Evolutionary conservation across 2,113 vertebrate genomes (phyloP).

Genomic region (Cyprinodon variegatus): DNA sequence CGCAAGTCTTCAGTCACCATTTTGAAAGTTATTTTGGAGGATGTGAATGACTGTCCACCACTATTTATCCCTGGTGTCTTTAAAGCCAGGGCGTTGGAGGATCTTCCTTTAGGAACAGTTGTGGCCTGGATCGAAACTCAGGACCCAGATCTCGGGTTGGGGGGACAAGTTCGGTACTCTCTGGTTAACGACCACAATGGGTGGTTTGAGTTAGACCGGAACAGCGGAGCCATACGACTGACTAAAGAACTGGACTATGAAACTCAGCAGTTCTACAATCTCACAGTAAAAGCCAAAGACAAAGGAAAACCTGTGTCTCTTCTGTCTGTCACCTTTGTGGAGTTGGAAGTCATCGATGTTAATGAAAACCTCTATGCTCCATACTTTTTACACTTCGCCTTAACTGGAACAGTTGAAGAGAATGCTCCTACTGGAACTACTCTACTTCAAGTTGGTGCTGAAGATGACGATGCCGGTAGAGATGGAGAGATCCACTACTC

Average conservation of each 20-base stretch:
- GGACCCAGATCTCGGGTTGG: constrained; percentile 91
- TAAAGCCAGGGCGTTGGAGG: constrained; percentile 90
- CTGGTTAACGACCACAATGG: constrained; percentile 91
- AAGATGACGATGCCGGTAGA: constrained; percentile 89
- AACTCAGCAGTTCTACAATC: constrained; percentile 95
- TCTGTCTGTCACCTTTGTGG: constrained; percentile 91
- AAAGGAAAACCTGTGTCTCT: constrained; percentile 92
- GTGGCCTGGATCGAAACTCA: constrained; percentile 96
- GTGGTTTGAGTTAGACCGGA: constrained; percentile 91
- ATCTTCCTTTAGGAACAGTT: constrained; percentile 92
- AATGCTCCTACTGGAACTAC: constrained; percentile 91
- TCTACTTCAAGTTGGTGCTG: constrained; percentile 88
- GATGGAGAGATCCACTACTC: constrained; percentile 97
- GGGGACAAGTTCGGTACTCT: constrained; percentile 93
- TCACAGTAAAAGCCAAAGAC: constrained; percentile 94
- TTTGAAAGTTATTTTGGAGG: constrained; percentile 88
- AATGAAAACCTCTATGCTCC: constrained; percentile 95
- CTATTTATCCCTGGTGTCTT: constrained; percentile 90
- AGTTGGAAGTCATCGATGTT: constrained; percentile 96
- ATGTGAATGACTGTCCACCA: constrained; percentile 95
- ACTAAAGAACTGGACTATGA: constrained; percentile 93
- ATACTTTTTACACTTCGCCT: constrained; percentile 90
- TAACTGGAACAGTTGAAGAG: constrained; percentile 89
- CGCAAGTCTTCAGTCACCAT: constrained; percentile 87
- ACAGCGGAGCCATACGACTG: constrained; percentile 90